A percentile compares a stretch with the other conserved stretches of the same genome.
phyloP scores from a whole-genome alignment of 2,113 vertebrate genomes.

The Vireo altiloquus region DNA sequence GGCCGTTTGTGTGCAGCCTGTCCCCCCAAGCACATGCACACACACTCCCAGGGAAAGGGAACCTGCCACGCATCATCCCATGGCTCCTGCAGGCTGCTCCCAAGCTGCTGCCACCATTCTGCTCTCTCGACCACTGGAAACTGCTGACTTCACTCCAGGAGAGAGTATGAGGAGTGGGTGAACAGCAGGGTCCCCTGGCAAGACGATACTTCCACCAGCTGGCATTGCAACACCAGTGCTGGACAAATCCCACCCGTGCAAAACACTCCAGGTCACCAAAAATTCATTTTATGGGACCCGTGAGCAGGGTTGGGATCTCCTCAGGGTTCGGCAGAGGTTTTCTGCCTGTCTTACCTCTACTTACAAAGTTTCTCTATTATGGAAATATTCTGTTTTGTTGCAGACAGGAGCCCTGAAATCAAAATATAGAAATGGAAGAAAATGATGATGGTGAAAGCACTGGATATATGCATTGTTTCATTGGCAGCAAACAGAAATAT shows the following conservation, averaged over 20 bases:
- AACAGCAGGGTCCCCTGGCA: fast-evolving
- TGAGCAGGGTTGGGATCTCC: not conserved
- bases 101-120: not conserved
- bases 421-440: not conserved
- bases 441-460: not conserved
- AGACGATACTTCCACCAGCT: not conserved
- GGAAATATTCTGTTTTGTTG: not conserved
- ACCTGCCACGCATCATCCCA: not conserved
- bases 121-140: not conserved
- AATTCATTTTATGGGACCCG: not conserved
- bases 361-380: not conserved
- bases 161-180: fast-evolving
- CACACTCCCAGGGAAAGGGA: not conserved
- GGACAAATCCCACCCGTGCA: not conserved
- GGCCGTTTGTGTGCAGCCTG: not conserved
- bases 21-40: fast-evolving
- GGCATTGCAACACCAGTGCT: not conserved
- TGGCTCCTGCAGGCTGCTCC: not conserved
- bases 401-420: not conserved
- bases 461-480: not conserved
- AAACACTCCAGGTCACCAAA: not conserved
- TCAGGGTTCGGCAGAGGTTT: not conserved
- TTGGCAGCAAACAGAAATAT: not conserved
- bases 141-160: not conserved
- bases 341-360: not conserved